These are phyloP conservation scores for Cricetomys ansorgei DNA, from an alignment of 2,113 vertebrate genomes.

Conservation along the genomic window DNA sequence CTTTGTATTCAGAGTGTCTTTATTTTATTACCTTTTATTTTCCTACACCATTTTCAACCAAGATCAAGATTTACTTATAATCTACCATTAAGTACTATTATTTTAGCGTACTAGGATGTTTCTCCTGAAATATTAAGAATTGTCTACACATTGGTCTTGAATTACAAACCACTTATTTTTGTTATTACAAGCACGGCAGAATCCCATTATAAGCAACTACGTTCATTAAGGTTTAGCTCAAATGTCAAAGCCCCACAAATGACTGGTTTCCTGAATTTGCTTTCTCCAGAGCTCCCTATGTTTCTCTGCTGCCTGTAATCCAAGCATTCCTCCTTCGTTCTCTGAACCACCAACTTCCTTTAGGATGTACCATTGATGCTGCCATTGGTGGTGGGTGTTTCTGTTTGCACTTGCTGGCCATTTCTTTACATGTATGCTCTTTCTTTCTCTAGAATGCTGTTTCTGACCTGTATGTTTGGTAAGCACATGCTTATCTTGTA, in stretches of 20 bases:
- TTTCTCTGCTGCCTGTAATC: neutral
- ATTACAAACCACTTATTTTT: neutral
- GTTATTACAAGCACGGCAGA: neutral
- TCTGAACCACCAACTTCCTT: neutral
- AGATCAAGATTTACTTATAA: conserved; percentile 14
- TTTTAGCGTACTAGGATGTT: conserved; percentile 7
- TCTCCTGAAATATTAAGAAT: conserved; percentile 36
- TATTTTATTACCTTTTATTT: conserved; percentile 27
- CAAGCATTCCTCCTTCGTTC: neutral
- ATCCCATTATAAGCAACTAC: neutral
- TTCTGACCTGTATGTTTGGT: neutral
- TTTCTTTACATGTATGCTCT: neutral
- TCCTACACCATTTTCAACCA: conserved; percentile 8
- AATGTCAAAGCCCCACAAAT: neutral
- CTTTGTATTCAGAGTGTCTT: neutral
- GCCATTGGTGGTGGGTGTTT: neutral
- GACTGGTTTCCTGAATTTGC: neutral
- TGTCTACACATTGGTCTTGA: neutral
- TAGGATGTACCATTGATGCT: neutral
- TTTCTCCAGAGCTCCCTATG: neutral
- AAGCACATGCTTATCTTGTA: neutral
- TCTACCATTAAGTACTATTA: neutral
- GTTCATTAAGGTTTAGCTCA: neutral
- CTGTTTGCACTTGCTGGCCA: neutral
- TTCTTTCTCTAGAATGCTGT: neutral